phyloP scores from a whole-genome alignment of 2,113 vertebrate species.

The Corythornis madagascariensis region DNA sequence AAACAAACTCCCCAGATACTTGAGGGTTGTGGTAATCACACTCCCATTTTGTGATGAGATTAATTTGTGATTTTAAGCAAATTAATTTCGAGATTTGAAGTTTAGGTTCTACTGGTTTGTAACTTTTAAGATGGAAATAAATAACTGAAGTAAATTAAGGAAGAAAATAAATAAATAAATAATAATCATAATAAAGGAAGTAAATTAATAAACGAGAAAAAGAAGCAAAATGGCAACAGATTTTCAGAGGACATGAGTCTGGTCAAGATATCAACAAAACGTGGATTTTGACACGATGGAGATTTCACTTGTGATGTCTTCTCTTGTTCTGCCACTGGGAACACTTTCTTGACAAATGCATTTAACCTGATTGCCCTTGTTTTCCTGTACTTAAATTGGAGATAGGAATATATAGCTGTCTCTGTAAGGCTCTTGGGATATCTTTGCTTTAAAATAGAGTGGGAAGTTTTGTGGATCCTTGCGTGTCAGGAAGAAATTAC shows the following conservation, averaged over 20 bases:
- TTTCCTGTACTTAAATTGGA: not conserved
- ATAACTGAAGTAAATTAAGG: not conserved
- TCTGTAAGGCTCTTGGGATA: not conserved
- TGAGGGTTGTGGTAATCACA: not conserved
- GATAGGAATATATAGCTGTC: not conserved
- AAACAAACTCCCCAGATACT: not conserved
- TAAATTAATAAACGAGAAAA: not conserved
- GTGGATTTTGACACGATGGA: not conserved
- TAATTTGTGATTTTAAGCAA: not conserved
- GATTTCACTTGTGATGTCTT: not conserved
- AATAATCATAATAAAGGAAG: no score
- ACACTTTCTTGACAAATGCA: not conserved
- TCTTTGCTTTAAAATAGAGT: not conserved
- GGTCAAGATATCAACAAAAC: not conserved
- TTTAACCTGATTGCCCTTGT: not conserved
- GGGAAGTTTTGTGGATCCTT: not conserved
- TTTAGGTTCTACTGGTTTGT: not conserved
- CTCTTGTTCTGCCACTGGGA: not conserved
- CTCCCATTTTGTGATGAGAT: not conserved
- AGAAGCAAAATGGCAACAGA: not conserved
- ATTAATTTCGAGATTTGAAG: not conserved
- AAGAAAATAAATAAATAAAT: no score
- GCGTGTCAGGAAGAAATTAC: not conserved
- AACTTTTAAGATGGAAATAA: not conserved
- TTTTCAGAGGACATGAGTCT: not conserved